phyloP scores from a whole-genome alignment of 2,113 vertebrate genomes.

The Pteronura brasiliensis region DNA sequence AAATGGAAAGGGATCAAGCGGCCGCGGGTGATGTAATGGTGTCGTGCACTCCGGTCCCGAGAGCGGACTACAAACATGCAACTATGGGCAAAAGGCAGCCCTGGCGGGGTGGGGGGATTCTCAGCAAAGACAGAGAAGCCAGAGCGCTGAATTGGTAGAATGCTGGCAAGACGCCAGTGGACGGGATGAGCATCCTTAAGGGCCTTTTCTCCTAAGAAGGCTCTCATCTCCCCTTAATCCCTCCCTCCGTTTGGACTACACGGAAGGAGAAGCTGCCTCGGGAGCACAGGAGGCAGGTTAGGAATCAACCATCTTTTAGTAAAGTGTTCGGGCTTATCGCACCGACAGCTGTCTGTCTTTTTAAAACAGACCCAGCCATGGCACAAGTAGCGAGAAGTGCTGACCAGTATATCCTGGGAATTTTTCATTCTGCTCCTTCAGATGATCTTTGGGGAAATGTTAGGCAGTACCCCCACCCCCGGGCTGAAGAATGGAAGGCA shows the following conservation, averaged over 20 bases:
- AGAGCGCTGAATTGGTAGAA: neutral
- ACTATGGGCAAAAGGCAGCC: too few relatives aligned
- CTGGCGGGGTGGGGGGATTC: rapidly evolving
- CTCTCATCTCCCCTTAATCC: neutral
- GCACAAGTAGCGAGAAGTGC: rapidly evolving
- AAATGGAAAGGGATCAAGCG: neutral
- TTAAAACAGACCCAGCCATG: neutral
- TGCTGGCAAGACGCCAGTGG: too few relatives aligned
- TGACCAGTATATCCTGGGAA: rapidly evolving
- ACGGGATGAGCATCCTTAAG: rapidly evolving
- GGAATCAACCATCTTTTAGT: rapidly evolving
- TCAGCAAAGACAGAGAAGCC: neutral
- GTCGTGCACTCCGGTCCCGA: neutral
- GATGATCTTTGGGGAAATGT: neutral
- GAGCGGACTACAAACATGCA: neutral
- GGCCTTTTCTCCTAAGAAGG: neutral
- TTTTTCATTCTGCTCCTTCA: neutral
- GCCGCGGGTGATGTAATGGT: neutral
- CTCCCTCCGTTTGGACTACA: neutral
- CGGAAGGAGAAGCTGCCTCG: neutral
- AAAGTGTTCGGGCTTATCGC: neutral
- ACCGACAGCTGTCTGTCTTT: neutral
- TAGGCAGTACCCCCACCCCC: neutral
- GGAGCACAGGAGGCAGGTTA: rapidly evolving
- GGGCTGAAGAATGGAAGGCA: neutral